Evolutionary conservation across 2,888 invertebrate species (phyloP), one percentile per base, ranked within the genome.

Genomic region (Galerucella pusilla): DNA sequence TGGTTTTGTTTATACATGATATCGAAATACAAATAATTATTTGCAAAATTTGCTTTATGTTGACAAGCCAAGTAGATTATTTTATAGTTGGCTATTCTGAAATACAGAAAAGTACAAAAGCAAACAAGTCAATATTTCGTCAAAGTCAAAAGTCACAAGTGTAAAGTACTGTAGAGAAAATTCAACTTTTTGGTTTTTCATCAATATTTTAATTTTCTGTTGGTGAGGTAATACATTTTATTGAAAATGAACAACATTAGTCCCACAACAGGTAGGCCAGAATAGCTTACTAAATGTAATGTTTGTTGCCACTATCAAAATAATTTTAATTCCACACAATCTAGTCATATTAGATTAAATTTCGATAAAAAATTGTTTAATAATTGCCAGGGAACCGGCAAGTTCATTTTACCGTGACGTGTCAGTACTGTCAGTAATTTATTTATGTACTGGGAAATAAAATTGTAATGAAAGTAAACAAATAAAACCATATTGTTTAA

Each of bases 241-340:
- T 71, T 65, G 71, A 78, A 79, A 64, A 86, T 86, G 86, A 85
- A 84, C 79, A 86, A 82, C 79, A 82, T 84, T 66, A 86, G 85
- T 73, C 86, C 86, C 61, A 82, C 83, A 70, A 82, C 85, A 82
- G 86, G 86, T 86, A 85, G 81, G 80, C 74, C 52, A 65, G 73
- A 61, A 69, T 67, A 68, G 49, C 49, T 7, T 57, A 63, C 57
- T 67, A 28, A 20, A 46, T 68, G 49, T 67, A 61, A 16, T 68
- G 25, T 61, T 54, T 52, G 59, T 28, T 28, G 63, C 42, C 35
- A 35, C 52, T 45, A 35, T 52, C 12, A 63, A 42, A 68, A 14
- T 16, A 10, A 10, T 57, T 57, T 57, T 20, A 57, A 16, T 57
- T 52, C n/a, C 52, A n/a, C 7, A 42, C 35, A 42, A 42, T 42